Evolutionary conservation across 2,113 vertebrate species (phyloP).

Genomic region (Cephalopterus ornatus): DNA sequence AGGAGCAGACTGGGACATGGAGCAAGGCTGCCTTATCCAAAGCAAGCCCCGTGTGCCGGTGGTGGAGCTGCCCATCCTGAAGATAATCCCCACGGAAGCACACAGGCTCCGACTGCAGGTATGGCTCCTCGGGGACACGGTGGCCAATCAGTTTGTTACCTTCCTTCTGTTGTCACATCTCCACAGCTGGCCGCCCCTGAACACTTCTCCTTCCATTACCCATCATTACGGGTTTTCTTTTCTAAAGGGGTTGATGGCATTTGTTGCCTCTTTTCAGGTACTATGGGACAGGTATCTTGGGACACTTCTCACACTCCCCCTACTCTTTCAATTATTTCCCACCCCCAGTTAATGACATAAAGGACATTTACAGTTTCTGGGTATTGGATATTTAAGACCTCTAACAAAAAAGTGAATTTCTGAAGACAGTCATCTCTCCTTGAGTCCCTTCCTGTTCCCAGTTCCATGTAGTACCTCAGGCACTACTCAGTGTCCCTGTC

Average conservation of each 20-base stretch:
- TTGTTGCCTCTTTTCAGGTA: neutral
- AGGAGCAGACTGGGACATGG: conserved; percentile 90
- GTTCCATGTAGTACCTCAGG: rapidly evolving
- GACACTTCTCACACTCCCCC: too few species aligned
- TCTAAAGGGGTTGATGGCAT: neutral
- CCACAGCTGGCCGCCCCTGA: neutral
- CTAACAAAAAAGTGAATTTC: neutral
- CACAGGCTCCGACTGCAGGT: conserved; percentile 87
- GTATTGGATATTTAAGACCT: neutral
- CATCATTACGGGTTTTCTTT: neutral
- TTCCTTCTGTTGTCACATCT: neutral
- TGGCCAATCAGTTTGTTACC: rapidly evolving
- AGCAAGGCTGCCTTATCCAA: conserved; percentile 77
- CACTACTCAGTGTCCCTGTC: neutral
- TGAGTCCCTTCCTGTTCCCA: neutral
- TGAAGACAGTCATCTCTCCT: neutral
- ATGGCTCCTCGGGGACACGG: neutral
- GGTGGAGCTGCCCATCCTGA: conserved; percentile 86
- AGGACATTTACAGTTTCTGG: neutral
- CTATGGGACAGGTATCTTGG: neutral
- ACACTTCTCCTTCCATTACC: neutral
- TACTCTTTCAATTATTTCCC: neutral
- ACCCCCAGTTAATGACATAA: neutral
- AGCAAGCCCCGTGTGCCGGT: conserved; percentile 87
- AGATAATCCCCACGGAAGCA: conserved; percentile 85